Conservation (phyloP, 2,797 vertebrate genomes). For the Hybognathus amarus region DNA sequence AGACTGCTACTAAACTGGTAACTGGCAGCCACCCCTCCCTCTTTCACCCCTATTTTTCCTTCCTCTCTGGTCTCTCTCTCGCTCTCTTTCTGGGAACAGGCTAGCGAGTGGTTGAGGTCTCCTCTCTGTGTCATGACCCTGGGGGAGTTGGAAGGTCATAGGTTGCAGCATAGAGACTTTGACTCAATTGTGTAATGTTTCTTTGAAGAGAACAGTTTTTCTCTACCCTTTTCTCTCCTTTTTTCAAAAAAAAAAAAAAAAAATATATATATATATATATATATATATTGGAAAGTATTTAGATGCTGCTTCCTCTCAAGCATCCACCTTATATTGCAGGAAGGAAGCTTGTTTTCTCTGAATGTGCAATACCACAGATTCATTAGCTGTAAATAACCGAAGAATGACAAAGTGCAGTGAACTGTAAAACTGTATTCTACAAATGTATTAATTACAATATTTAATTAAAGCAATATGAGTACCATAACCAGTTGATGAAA, state of each 20-base stretch:
- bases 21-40: slow-evolving; percentile 47
- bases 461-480: not conserved
- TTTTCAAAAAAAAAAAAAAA: slow-evolving; percentile 18
- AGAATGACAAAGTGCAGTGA: not conserved
- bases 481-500: not conserved
- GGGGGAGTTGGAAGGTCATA: slow-evolving; percentile 53
- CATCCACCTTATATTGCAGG: not conserved
- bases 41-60: slow-evolving; percentile 2
- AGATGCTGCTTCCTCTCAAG: not conserved
- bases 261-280: no score
- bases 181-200: slow-evolving; percentile 59
- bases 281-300: slow-evolving; percentile 4
- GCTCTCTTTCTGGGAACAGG: slow-evolving; percentile 38
- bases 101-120: slow-evolving; percentile 50
- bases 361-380: not conserved
- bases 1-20: slow-evolving; percentile 60
- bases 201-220: slow-evolving; percentile 54
- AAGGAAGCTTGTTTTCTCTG: not conserved
- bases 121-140: slow-evolving; percentile 53
- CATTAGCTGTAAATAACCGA: not conserved
- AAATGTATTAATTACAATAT: not conserved
- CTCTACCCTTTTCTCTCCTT: slow-evolving; percentile 22
- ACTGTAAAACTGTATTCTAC: not conserved
- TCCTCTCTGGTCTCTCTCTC: slow-evolving; percentile 4
- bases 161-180: slow-evolving; percentile 56